A percentile compares a stretch with the other conserved stretches of the same genome.
phyloP scores from a whole-genome alignment of 2,888 invertebrate genomes.

The Hoplodrina blanda region DNA sequence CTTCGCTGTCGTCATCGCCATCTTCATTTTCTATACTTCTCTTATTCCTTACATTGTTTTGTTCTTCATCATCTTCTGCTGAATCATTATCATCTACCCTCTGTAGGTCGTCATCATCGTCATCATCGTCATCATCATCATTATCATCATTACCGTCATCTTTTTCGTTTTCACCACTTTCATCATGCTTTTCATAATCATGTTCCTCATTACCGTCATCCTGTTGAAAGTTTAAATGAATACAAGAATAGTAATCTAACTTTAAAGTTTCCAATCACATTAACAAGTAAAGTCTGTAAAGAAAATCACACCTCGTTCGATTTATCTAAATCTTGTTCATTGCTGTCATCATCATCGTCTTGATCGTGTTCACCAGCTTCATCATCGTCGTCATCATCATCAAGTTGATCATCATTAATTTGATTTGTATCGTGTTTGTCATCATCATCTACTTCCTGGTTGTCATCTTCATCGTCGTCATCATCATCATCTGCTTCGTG shows the following conservation, averaged over 20 bases:
- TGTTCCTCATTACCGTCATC: conserved; percentile 60
- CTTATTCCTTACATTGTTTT: conserved; percentile 60
- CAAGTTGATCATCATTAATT: conserved; percentile 65
- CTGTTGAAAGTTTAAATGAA: conserved; percentile 61
- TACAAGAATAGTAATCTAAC: conserved; percentile 33
- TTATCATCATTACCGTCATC: conserved; percentile 54
- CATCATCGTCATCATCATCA: conserved; percentile 58
- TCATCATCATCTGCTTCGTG: conserved; percentile 67
- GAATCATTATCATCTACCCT: conserved; percentile 70
- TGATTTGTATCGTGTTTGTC: conserved; percentile 56
- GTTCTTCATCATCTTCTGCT: conserved; percentile 66
- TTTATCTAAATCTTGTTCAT: conserved; percentile 69
- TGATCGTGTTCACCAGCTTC: conserved; percentile 60
- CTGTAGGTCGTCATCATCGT: conserved; percentile 66
- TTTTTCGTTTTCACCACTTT: conserved; percentile 61
- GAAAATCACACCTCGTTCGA: conserved; percentile 66
- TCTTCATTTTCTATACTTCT: conserved; percentile 62
- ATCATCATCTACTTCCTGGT: conserved; percentile 58
- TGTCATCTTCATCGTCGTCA: conserved; percentile 57
- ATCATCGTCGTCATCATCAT: conserved; percentile 64
- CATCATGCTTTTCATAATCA: conserved; percentile 64
- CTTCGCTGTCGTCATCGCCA: conserved; percentile 46
- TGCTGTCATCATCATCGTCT: conserved; percentile 70
- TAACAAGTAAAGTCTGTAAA: conserved; percentile 31
- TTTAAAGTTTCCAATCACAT: conserved; percentile 20